Base-by-base conservation (phyloP, 2,888 invertebrate genomes). In the Eulithis testata region DNA sequence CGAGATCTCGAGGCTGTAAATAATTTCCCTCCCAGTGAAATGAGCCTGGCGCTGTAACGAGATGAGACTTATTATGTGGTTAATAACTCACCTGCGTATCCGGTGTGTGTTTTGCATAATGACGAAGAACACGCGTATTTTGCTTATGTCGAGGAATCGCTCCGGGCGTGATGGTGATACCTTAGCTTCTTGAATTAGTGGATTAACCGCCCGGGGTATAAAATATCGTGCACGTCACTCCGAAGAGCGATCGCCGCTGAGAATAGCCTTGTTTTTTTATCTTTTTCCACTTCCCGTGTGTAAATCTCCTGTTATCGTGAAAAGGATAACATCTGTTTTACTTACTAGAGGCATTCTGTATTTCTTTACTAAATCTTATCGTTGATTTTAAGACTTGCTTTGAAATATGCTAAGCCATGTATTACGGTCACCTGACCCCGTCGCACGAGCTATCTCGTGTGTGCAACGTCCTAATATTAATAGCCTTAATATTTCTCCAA, bases 401-500 rank as follows among this genome's bases (percentile, higher is more conserved):
- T 55, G 72, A 73, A 72, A 73, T 73, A 72, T 71, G 75, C 74
- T 78, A 78, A 70, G 76, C 73, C 68, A 80, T 87, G 82, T 80
- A 84, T 88, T 84, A 84, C 77, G 79, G 84, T 86, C 86, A 87
- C 83, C 81, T 85, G 84, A 84, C 82, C 79, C 73, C 74, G 74
- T 72, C 76, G 76, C 78, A 74, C 77, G 74, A 81, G 84, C 78
- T 89, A 90, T 90, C 90, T 89, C 82, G 76, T 76, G 80, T 83
- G 82, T 85, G 84, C 89, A 88, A 84, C 86, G 87, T 80, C 85
- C 84, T 85, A 88, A 87, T 89, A 90, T 90, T 88, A 88, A 91
- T 89, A 84, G 83, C 85, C 78, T 76, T 86, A 87, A 90, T 90
- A 90, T 89, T 85, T 90, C 88, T 85, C 84, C 73, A 78, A 76